phyloP scores from a whole-genome alignment of 1,140 invertebrate genomes.

The Leptonema lineaticorne region DNA sequence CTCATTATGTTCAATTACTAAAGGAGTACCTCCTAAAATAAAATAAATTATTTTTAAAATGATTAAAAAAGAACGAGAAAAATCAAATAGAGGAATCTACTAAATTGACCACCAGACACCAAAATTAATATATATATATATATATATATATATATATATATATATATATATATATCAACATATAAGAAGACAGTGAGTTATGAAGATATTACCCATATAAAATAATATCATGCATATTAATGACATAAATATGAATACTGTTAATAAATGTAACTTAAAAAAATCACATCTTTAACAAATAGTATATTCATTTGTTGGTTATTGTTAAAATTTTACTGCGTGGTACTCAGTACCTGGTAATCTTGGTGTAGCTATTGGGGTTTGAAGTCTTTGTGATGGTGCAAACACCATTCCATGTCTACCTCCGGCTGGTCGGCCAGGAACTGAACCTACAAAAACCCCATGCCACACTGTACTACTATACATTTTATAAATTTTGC shows the following conservation, averaged over 20 bases:
- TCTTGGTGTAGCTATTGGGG: constrained; percentile 56
- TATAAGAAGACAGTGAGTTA: background rate
- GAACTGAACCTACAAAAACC: constrained; percentile 63
- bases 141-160: background rate
- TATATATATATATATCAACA: background rate
- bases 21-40: constrained; percentile 58
- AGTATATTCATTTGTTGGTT: background rate
- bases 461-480: constrained; percentile 45
- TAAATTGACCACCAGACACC: constrained; percentile 31
- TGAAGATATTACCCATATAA: background rate
- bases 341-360: constrained; percentile 57
- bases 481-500: background rate
- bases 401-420: constrained; percentile 70
- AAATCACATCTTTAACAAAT: background rate
- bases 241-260: background rate
- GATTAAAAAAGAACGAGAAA: background rate
- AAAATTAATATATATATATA: background rate
- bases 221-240: background rate
- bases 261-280: background rate
- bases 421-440: constrained; percentile 65
- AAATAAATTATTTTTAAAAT: background rate
- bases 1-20: constrained; percentile 45
- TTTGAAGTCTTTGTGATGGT: constrained; percentile 47
- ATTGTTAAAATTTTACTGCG: constrained; percentile 56
- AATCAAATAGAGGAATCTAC: background rate